Evolutionary conservation across 2,888 invertebrate genomes (phyloP), one percentile per base, ranked within the genome.

Genomic region (Lordiphosa fenestrarum): DNA sequence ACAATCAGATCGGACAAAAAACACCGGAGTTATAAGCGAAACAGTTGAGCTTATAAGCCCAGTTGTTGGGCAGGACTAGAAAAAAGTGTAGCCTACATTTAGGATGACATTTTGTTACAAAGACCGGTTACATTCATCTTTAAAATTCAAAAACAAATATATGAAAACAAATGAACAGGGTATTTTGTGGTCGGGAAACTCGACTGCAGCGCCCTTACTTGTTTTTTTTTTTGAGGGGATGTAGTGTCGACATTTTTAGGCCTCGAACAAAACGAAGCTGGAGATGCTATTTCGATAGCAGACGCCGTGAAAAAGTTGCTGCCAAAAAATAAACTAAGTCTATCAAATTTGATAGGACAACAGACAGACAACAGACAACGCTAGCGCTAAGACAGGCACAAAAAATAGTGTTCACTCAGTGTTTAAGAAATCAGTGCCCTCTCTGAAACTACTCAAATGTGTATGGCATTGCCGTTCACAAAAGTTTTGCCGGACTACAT

Each of bases 381-480:
- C 42, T 42, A 42, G 19, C 21, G 42, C 25, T 23, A 44, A 30
- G 44, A 44, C 33, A 9, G 44, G 44, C 25, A n/a, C 15, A 30
- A 44, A 44, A 13, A 44, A 33, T 23, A 44, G 44, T 33, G 44
- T 30, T 9, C 30, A 44, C 44, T 30, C 44, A 3, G 44, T 23
- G 33, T 33, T 44, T 30, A 44, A 12, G 13, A 33, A 44, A 10
- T 44, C 40, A 40, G 40, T 40, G 21, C 40, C 21, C 40, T 40
- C 40, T 40, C 40, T 40, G 40, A 40, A 40, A 40, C 40, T 41
- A 15, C 19, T 60, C n/a, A 66, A 53, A 38, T 62, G 66, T 44
- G 55, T 59, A 12, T 62, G 66, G 36, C 59, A 66, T 38, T 59
- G 4, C 46, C 47, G 19, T 54, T 50, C 30, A 56, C 39, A 47